Conservation (phyloP, 2,888 invertebrate genomes). For the Teinopalpus imperialis region DNA sequence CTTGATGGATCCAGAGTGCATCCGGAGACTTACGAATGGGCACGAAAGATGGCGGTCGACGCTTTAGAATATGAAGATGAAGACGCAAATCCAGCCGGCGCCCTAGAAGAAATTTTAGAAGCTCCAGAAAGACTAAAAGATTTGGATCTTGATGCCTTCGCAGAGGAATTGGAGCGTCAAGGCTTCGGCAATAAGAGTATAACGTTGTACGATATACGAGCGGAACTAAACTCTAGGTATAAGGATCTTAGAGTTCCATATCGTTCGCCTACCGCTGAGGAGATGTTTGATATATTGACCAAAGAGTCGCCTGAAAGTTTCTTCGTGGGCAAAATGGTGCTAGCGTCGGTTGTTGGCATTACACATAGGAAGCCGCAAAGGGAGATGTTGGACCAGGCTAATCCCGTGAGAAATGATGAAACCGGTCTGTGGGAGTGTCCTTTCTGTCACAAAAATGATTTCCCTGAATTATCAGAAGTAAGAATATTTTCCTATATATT, state of each 20-base stretch:
- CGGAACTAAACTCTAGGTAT: slow-evolving; percentile 96
- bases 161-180: slow-evolving; percentile 97
- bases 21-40: slow-evolving; percentile 99
- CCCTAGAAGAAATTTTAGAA: slow-evolving; percentile 98
- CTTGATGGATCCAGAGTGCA: slow-evolving; percentile 98
- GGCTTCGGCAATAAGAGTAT: slow-evolving; percentile 95
- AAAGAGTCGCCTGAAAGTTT: slow-evolving; percentile 98
- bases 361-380: slow-evolving; percentile 94
- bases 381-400: slow-evolving; percentile 97
- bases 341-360: slow-evolving; percentile 91
- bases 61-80: slow-evolving; percentile 99
- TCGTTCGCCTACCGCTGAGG: slow-evolving; percentile 90
- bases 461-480: slow-evolving; percentile 95
- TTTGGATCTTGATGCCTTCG: slow-evolving; percentile 98
- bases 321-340: slow-evolving; percentile 92
- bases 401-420: slow-evolving; percentile 96
- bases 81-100: slow-evolving; percentile 97
- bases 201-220: slow-evolving; percentile 97
- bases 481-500: slow-evolving; percentile 35
- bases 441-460: slow-evolving; percentile 97
- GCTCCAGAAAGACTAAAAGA: slow-evolving; percentile 97
- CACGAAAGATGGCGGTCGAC: slow-evolving; percentile 99
- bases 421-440: slow-evolving; percentile 99
- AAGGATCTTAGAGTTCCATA: slow-evolving; percentile 93
- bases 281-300: slow-evolving; percentile 96